Evolutionary conservation across 2,888 invertebrate genomes (phyloP), one percentile per base, ranked within the genome.

Genomic region (Drosophila prolongata): DNA sequence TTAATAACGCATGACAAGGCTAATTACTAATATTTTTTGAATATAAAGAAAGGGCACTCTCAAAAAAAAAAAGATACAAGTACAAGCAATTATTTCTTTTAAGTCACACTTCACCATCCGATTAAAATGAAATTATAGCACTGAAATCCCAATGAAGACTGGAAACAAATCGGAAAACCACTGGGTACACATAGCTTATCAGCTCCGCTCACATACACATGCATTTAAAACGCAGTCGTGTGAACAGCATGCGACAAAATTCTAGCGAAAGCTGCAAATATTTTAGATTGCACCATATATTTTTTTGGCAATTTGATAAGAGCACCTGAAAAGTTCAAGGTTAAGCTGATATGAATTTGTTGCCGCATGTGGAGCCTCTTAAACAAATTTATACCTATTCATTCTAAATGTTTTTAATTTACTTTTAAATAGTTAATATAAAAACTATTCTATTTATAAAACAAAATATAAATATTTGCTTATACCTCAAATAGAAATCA

Each of bases 71-170:
- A 30, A 30, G 30, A 30, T 24, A 24, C 24, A 24, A 30, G 1
- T 30, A 8, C 30, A 30, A 30, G 8, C 6, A 30, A 30, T 8
- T 30, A 8, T 30, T 30, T n/a, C 35, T 35, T 24, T 10, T 1
- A 52, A 30, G 3, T 11, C 11, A 19, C n/a, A n/a, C n/a, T 8
- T n/a, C 38, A 30, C 30, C 8, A 14, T 14, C 34, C 42, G 35
- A 13, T 14, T 58, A 27, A 9, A 35, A 59, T 50, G 55, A 30
- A 78, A 79, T 76, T 79, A 71, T 59, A 50, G 49, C 58, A 27
- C 14, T 52, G 47, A 50, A 68, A 76, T 50, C 73, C 53, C 61
- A 80, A 60, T 56, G 71, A 74, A 70, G 79, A 75, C 76, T 88
- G 84, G 83, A 76, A 59, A 65, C 59, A 74, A 46, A 74, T 34